Evolutionary conservation across 2,113 vertebrate genomes (phyloP).

Genomic region (Xenopus borealis): DNA sequence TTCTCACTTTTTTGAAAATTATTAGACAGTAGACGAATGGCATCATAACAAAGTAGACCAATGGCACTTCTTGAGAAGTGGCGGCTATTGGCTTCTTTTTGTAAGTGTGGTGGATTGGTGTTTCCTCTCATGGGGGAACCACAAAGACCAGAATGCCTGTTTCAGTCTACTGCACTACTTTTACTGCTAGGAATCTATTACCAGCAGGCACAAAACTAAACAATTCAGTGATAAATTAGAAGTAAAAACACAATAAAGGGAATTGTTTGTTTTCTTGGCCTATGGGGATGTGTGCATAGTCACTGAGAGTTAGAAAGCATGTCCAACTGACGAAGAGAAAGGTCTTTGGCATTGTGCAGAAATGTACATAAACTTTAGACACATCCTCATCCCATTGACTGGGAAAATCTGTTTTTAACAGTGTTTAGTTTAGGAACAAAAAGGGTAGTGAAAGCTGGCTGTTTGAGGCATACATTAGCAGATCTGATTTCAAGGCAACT

Average conservation of each 20-base stretch:
- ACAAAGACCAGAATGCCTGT: too few relatives aligned
- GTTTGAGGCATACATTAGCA: conserved; percentile 32
- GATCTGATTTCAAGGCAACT: conserved; percentile 35
- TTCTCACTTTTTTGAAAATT: too few relatives aligned
- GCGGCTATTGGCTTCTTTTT: too few relatives aligned
- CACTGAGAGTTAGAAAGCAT: conserved; percentile 10
- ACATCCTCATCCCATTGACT: conserved; percentile 26
- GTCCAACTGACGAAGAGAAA: background rate
- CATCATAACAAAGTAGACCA: too few relatives aligned
- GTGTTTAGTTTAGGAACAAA: conserved; percentile 22
- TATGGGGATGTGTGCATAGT: background rate
- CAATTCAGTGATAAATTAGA: background rate
- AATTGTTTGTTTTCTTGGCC: conserved; percentile 21
- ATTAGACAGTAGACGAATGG: too few relatives aligned
- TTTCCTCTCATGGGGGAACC: too few relatives aligned
- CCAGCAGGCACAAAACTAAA: too few relatives aligned
- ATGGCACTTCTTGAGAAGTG: too few relatives aligned
- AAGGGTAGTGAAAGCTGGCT: conserved; percentile 16
- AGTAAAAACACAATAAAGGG: conserved; percentile 1
- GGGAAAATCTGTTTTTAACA: background rate
- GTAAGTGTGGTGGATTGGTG: too few relatives aligned
- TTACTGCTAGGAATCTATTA: too few relatives aligned
- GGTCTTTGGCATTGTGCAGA: background rate
- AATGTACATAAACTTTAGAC: conserved; percentile 30
- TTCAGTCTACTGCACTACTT: too few relatives aligned